phyloP scores from a whole-genome alignment of 2,113 vertebrate species.

The Antigone vipio region DNA sequence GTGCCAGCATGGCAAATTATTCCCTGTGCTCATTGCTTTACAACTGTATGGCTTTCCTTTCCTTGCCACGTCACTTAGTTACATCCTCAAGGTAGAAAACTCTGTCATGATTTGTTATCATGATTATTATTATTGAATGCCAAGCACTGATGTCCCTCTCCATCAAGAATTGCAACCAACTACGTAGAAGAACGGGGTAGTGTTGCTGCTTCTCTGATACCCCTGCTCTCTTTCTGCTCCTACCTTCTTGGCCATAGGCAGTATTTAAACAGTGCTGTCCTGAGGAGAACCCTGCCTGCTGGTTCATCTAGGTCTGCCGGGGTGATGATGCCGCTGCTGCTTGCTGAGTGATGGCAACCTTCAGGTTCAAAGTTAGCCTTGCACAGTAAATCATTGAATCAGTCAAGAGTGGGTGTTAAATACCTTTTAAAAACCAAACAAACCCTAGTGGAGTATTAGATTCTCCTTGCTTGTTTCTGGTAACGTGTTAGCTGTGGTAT shows the following conservation, averaged over 20 bases:
- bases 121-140: background rate
- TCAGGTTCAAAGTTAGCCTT: background rate
- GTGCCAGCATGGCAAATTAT: background rate
- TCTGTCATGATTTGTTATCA: background rate
- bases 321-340: fast-evolving
- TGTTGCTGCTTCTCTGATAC: background rate
- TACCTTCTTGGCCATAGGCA: background rate
- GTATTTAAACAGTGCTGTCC: background rate
- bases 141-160: background rate
- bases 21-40: background rate
- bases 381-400: background rate
- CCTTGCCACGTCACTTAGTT: background rate
- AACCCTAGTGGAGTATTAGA: background rate
- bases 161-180: background rate
- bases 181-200: background rate
- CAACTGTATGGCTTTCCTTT: background rate
- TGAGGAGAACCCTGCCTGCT: background rate
- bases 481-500: background rate
- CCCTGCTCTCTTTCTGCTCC: background rate
- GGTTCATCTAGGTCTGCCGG: background rate
- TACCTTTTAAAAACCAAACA: background rate
- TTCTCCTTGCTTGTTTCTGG: background rate
- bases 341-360: background rate
- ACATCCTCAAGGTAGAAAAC: background rate
- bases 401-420: background rate